phyloP scores from a whole-genome alignment of 1,140 invertebrate genomes.

The Agraylea sexmaculata region DNA sequence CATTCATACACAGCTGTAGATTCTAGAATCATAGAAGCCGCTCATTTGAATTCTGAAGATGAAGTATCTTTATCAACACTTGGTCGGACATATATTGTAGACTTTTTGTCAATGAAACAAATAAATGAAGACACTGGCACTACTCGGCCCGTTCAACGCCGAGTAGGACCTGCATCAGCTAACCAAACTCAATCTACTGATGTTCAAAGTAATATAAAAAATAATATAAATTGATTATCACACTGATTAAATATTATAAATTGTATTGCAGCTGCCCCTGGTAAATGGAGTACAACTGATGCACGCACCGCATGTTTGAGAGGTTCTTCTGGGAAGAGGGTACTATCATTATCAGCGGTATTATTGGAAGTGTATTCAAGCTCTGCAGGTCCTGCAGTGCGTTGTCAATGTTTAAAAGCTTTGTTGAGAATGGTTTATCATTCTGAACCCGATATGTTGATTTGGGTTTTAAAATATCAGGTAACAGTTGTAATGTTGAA shows the following conservation, averaged over 20 bases:
- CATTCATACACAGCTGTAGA: conserved; percentile 54
- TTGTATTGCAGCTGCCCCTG: too few relatives aligned
- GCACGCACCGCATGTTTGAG: conserved; percentile 53
- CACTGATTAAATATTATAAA: too few relatives aligned
- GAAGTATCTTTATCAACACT: conserved; percentile 86
- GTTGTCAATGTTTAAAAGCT: conserved; percentile 92
- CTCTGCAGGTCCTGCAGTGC: conserved; percentile 91
- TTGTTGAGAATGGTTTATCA: conserved; percentile 93
- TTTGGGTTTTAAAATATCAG: conserved; percentile 83
- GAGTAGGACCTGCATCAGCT: conserved; percentile 30
- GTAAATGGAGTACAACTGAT: conserved; percentile 29
- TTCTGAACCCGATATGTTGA: conserved; percentile 71
- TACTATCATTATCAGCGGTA: conserved; percentile 69
- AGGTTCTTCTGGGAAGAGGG: conserved; percentile 34
- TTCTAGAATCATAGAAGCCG: conserved; percentile 63
- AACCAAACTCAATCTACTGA: conserved; percentile 21
- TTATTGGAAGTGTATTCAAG: conserved; percentile 96
- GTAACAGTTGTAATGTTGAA: conserved; percentile 16
- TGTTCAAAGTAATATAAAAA: background rate
- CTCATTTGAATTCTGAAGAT: conserved; percentile 86
- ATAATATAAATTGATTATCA: conserved; percentile 1
- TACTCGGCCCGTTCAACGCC: conserved; percentile 76
- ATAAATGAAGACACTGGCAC: conserved; percentile 96
- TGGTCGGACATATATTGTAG: conserved; percentile 87
- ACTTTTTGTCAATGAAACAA: conserved; percentile 95